Base-by-base conservation (phyloP, 1,140 invertebrate species). In the Lepidurus arcticus region DNA sequence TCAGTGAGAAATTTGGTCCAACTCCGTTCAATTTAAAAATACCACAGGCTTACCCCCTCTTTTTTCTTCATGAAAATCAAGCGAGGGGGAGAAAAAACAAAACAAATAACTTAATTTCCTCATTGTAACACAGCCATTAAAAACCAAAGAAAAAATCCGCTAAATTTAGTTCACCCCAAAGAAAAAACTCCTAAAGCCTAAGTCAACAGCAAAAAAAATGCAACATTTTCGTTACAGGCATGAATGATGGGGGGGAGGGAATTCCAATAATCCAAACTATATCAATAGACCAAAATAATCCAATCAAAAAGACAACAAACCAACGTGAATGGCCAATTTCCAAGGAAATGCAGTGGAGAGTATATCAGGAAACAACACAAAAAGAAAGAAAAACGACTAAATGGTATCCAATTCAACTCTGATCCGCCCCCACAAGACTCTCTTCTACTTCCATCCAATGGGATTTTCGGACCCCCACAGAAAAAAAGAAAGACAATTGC, bases 21-120 rank as follows among this genome's bases (percentile, higher is more conserved):
- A 65, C 53, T 65, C 53, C 53, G 53, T 65, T 65, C 13, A 65
- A 65, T 65, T 65, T 65, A 65, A 65, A 65, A 65, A 65, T 65
- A 65, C n/a, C 53, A 65, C 53, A 65, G 53, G 53, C 53, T 9
- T 65, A 21, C 21, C 13, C 4, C 2, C 4, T 34, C 4, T 34
- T 34, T 34, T 34, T 4, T 34, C 34, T 34, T 34, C 34, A 34
- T 4, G 34, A 8, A 21, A 65, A 65, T 65, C 16, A 16, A 65
- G 24, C 0, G 53, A 65, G n/a, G 21, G 16, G 21, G 6, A 65
- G n/a, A 65, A 21, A 65, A 65, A 65, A 65, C 53, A 65, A 65
- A 65, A 65, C 53, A 65, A 65, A 65, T 65, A 65, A 65, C 53
- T 65, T 65, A 65, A 34, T 65, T 16, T 65, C 21, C 53, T 65